These are phyloP conservation scores for Anoplius nigerrimus DNA, from an alignment of 2,888 invertebrate species.

Conservation along the genomic window DNA sequence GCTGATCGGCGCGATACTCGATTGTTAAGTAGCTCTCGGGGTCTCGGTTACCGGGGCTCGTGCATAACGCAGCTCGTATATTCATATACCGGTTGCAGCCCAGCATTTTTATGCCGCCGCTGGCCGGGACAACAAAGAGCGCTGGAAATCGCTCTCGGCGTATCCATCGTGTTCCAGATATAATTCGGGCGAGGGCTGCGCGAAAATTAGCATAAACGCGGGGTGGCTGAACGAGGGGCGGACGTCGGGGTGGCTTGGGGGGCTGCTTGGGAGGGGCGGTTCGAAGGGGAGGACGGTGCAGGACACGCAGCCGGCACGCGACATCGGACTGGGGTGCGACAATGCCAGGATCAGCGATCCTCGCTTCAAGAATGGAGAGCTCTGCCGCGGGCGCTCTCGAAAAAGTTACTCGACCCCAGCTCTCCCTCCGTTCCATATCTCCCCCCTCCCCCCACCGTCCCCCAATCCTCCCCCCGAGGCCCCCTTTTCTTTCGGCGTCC, in stretches of 20 bases:
- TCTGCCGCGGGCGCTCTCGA: conserved; percentile 26
- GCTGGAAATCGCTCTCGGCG: conserved; percentile 34
- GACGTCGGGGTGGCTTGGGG: conserved; percentile 7
- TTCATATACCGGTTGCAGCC: neutral
- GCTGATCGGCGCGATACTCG: too few relatives aligned
- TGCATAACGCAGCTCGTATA: neutral
- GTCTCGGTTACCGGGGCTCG: neutral
- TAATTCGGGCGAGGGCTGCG: conserved; percentile 46
- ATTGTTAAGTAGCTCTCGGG: neutral
- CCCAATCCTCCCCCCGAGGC: conserved; percentile 2
- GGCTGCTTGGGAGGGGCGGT: conserved; percentile 16
- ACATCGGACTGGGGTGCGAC: conserved; percentile 42
- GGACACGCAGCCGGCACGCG: conserved; percentile 60
- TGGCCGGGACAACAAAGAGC: neutral
- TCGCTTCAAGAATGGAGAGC: conserved; percentile 20
- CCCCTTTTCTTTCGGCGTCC: neutral
- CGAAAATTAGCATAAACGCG: conserved; percentile 60
- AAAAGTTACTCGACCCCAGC: conserved; percentile 23
- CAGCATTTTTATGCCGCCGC: conserved; percentile 2
- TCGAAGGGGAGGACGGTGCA: conserved; percentile 18
- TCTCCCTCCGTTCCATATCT: neutral
- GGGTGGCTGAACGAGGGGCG: conserved; percentile 15
- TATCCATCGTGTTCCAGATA: conserved; percentile 43
- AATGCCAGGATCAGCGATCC: conserved; percentile 45
- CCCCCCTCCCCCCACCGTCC: neutral